These are phyloP conservation scores for Bufo gargarizans DNA, from an alignment of 2,113 vertebrate genomes.

Conservation along the genomic window DNA sequence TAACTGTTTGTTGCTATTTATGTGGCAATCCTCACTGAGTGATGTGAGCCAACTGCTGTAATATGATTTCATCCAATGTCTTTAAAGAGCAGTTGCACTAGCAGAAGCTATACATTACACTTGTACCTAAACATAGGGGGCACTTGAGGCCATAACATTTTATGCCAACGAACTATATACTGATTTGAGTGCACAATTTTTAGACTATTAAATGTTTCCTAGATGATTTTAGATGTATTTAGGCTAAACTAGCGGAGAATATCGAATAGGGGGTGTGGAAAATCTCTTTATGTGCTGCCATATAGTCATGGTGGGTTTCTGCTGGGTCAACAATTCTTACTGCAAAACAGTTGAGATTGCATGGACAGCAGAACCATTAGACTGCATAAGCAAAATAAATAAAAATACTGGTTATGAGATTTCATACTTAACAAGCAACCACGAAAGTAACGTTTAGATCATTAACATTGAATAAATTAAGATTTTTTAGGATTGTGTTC, in stretches of 20 bases:
- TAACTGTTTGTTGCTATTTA: constrained; percentile 53
- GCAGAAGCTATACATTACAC: constrained; percentile 55
- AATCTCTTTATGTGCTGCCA: constrained; percentile 54
- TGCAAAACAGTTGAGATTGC: constrained; percentile 24
- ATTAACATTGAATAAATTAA: constrained; percentile 3
- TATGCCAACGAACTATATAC: constrained; percentile 54
- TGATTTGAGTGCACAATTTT: constrained; percentile 53
- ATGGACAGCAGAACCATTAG: constrained; percentile 29
- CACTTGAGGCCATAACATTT: constrained; percentile 54
- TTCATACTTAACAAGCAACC: constrained; percentile 12
- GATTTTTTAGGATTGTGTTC: neutral
- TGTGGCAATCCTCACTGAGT: constrained; percentile 53
- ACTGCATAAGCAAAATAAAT: constrained; percentile 7
- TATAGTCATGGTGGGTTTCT: constrained; percentile 44
- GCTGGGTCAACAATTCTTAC: constrained; percentile 37
- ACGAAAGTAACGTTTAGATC: constrained; percentile 29
- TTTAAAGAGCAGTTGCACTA: constrained; percentile 53
- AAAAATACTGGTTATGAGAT: constrained; percentile 4
- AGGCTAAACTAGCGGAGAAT: constrained; percentile 57
- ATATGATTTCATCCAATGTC: constrained; percentile 48
- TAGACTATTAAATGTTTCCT: constrained; percentile 59
- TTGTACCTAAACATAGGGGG: constrained; percentile 56
- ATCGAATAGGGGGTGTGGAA: constrained; percentile 49
- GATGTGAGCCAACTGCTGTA: constrained; percentile 57
- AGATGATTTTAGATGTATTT: constrained; percentile 56